phyloP scores from a whole-genome alignment of 2,113 vertebrate genomes.

The Takifugu bimaculatus region DNA sequence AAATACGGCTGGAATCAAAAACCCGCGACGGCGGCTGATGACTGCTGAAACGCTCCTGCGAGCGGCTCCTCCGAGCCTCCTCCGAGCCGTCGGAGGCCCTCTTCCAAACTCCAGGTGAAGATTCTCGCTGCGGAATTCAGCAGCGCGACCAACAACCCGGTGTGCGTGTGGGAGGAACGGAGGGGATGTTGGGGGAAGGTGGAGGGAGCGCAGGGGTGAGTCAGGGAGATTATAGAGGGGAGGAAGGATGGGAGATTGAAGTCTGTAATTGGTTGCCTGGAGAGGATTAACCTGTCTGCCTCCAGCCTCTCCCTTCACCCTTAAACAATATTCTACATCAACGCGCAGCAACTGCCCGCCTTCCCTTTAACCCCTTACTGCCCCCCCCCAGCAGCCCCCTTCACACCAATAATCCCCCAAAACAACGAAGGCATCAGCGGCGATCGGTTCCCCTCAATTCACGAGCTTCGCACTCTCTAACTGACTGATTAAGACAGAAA shows the following conservation, averaged over 20 bases:
- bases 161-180: background rate
- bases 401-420: background rate
- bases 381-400: background rate
- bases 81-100: too few relatives aligned
- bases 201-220: constrained; percentile 43
- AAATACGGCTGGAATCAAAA: too few relatives aligned
- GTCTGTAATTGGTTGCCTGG: constrained; percentile 57
- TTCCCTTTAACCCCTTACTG: background rate
- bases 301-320: constrained; percentile 49
- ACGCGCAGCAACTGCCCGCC: constrained; percentile 15
- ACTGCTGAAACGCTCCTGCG: too few relatives aligned
- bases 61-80: too few relatives aligned
- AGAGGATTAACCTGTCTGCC: constrained; percentile 68
- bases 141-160: background rate
- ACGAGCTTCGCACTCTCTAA: background rate
- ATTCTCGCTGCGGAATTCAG: too few relatives aligned
- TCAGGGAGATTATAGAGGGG: constrained; percentile 42
- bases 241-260: constrained; percentile 40
- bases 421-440: background rate
- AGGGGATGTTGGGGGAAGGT: constrained; percentile 6
- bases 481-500: constrained; percentile 12
- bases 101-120: too few relatives aligned
- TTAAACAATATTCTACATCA: constrained; percentile 41
- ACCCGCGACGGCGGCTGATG: too few relatives aligned
- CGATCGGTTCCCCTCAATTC: background rate